phyloP scores from a whole-genome alignment of 2,888 invertebrate genomes.

The Coelogynopora nodosa region DNA sequence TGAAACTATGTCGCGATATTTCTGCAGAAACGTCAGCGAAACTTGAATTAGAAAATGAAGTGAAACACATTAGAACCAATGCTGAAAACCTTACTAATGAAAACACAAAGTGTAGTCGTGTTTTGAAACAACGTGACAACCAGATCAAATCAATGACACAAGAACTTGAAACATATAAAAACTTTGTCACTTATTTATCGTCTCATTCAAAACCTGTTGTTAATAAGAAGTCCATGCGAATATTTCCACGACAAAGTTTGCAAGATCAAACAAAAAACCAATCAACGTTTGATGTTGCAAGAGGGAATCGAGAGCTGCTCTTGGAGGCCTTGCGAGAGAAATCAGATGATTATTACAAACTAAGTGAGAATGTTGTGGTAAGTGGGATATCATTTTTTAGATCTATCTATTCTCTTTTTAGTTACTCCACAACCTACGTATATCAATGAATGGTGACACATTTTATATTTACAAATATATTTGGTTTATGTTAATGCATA shows the following conservation, averaged over 20 bases:
- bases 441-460: no score
- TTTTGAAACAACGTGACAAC: background rate
- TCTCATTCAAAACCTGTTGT: background rate
- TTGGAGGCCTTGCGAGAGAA: background rate
- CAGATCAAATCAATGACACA: background rate
- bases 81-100: background rate
- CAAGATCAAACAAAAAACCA: no score
- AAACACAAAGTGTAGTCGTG: background rate
- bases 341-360: background rate
- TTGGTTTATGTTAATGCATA: no score
- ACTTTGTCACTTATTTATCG: background rate
- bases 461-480: no score
- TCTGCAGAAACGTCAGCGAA: background rate
- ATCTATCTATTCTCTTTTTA: no score
- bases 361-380: background rate
- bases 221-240: background rate
- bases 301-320: background rate
- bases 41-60: background rate
- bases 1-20: background rate
- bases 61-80: background rate
- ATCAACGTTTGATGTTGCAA: background rate
- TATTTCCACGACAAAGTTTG: no score
- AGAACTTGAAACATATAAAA: background rate
- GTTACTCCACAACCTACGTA: no score
- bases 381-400: background rate